Evolutionary conservation across 2,113 vertebrate genomes (phyloP).

Genomic region (Ceratotherium simum): DNA sequence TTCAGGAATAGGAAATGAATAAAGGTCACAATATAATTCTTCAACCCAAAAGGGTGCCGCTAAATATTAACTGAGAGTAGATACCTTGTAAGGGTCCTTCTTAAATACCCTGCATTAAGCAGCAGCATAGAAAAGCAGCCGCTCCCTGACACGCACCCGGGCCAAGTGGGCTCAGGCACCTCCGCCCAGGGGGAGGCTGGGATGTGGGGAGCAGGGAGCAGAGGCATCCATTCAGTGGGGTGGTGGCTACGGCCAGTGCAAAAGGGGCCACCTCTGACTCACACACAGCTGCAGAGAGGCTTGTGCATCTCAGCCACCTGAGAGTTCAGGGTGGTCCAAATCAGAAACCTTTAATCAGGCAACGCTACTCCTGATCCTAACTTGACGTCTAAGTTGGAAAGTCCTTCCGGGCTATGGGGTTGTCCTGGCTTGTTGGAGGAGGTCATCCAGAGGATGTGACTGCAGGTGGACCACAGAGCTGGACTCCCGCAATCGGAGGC

Average conservation of each 20-base stretch:
- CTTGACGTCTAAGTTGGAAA: neutral
- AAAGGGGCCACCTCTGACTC: neutral
- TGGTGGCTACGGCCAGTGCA: rapidly evolving
- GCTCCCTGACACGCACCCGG: neutral
- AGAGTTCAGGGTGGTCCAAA: neutral
- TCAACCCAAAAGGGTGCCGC: neutral
- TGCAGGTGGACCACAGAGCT: neutral
- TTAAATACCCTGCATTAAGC: neutral
- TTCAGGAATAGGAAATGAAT: constrained; percentile 47
- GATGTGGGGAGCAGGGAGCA: too few species aligned
- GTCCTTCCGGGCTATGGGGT: neutral
- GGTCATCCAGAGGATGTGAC: neutral
- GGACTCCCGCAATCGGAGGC: neutral
- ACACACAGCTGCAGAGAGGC: neutral
- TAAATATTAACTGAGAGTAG: constrained; percentile 1
- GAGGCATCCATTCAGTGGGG: neutral
- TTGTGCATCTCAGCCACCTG: neutral
- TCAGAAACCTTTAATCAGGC: neutral
- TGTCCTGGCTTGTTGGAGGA: neutral
- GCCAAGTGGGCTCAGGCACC: neutral
- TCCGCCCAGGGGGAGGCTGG: neutral
- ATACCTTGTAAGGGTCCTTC: neutral
- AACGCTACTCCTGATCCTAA: neutral
- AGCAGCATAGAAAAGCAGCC: neutral
- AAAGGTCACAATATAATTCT: constrained; percentile 1